These are phyloP conservation scores for Hydraecia micacea DNA, from an alignment of 2,888 invertebrate genomes.

Conservation along the genomic window DNA sequence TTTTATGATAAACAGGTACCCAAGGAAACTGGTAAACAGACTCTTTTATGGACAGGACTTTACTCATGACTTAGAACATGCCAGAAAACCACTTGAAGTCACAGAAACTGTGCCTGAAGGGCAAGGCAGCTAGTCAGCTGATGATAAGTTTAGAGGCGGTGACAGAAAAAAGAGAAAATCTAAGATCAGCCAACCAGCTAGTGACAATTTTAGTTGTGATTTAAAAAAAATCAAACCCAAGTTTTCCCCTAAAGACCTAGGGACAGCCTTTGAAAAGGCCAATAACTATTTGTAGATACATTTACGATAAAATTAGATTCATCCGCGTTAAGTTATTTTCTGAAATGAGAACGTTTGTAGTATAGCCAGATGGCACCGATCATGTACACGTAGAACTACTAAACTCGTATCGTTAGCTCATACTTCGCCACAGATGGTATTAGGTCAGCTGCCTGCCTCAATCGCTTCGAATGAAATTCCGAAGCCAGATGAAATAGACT, in stretches of 20 bases:
- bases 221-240: not conserved
- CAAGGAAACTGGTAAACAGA: not conserved
- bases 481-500: not conserved
- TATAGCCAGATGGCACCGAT: conserved; percentile 8
- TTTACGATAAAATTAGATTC: not conserved
- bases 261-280: not conserved
- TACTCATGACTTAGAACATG: not conserved
- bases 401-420: conserved; percentile 7
- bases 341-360: not conserved
- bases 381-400: not conserved
- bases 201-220: not conserved
- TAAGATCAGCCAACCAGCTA: not conserved
- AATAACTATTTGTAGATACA: not conserved
- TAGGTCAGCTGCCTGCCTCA: conserved; percentile 21
- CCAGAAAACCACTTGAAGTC: not conserved
- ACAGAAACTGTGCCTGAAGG: not conserved
- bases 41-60: not conserved
- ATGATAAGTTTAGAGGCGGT: too few relatives aligned
- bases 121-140: too few relatives aligned
- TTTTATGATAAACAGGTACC: not conserved
- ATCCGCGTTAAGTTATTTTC: not conserved
- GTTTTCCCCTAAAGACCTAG: not conserved
- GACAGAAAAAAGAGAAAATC: not conserved
- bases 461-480: conserved; percentile 16
- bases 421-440: conserved; percentile 28